Evolutionary conservation across 2,888 invertebrate species (phyloP), one percentile per base, ranked within the genome.

Genomic region (Horisme vitalbata): DNA sequence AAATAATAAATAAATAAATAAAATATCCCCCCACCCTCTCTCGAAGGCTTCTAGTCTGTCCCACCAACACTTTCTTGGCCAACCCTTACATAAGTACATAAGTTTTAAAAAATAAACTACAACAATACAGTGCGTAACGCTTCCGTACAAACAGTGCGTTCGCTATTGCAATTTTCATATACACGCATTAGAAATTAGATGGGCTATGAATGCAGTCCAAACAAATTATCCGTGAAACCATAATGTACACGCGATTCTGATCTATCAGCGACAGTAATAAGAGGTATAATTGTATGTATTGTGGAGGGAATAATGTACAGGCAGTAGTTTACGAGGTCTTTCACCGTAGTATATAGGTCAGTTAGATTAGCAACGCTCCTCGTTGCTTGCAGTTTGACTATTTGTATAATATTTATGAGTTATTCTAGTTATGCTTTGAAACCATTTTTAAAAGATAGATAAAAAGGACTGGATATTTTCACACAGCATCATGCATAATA

Each of bases 311-410:
- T 84, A 85, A 82, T 85, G 83, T 82, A 79, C 78, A 74, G 70
- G 68, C 71, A 79, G 76, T 81, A 79, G 83, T 88, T 88, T 86
- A 89, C 75, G 88, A 87, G 88, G 88, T 89, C 87, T 87, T 88
- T 89, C 88, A 88, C 88, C 88, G 82, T 71, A 72, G 68, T 76
- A 88, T 86, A 89, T 89, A 74, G 88, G 88, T 88, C 88, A 89
- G 80, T 79, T 77, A 88, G 88, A 88, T 87, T 89, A 88, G 83
- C 79, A 75, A 78, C 75, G 79, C 78, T 79, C 73, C 79, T 69
- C 61, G 65, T 63, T 38, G 26, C 35, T 35, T 44, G 44, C 46
- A 33, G 37, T 49, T 49, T 43, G 26, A 48, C 37, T 55, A 41
- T 41, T 41, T 35, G 28, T 20, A 21, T 26, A 28, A 45, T 43